phyloP scores from a whole-genome alignment of 2,113 vertebrate genomes.

The Aptenodytes patagonicus region DNA sequence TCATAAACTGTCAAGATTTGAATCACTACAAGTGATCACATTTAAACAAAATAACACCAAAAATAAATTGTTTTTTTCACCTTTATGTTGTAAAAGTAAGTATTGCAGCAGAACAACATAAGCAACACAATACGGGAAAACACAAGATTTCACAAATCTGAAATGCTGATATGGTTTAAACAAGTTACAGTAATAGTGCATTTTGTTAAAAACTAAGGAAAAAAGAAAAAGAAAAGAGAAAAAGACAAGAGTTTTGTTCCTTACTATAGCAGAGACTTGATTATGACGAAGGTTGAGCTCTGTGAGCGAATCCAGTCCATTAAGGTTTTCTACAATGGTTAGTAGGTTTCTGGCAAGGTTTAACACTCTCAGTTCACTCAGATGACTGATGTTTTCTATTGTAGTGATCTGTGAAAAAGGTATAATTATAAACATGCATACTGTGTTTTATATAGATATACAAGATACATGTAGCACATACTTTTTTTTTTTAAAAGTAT shows the following conservation, averaged over 20 bases:
- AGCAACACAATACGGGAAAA: neutral
- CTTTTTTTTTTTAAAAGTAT: neutral
- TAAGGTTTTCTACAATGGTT: slow-evolving; percentile 83
- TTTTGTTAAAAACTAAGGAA: neutral
- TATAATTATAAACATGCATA: neutral
- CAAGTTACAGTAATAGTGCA: neutral
- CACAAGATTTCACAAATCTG: neutral
- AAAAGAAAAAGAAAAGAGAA: neutral
- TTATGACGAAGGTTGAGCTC: slow-evolving; percentile 92
- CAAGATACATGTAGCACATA: fast-evolving
- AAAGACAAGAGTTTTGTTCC: slow-evolving; percentile 9
- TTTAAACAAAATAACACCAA: neutral
- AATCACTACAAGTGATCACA: neutral
- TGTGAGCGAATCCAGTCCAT: slow-evolving; percentile 82
- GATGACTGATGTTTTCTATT: slow-evolving; percentile 87
- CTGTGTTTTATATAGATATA: neutral
- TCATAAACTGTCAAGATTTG: neutral
- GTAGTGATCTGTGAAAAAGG: slow-evolving; percentile 80
- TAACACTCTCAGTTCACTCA: slow-evolving; percentile 85
- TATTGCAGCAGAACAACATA: neutral
- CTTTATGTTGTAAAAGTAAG: neutral
- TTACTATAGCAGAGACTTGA: slow-evolving; percentile 87
- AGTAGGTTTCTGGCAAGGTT: slow-evolving; percentile 92
- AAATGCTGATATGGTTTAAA: neutral
- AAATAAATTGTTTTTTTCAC: neutral